Evolutionary conservation across 2,113 vertebrate genomes (phyloP).

Genomic region (Gallinago jamesoni): DNA sequence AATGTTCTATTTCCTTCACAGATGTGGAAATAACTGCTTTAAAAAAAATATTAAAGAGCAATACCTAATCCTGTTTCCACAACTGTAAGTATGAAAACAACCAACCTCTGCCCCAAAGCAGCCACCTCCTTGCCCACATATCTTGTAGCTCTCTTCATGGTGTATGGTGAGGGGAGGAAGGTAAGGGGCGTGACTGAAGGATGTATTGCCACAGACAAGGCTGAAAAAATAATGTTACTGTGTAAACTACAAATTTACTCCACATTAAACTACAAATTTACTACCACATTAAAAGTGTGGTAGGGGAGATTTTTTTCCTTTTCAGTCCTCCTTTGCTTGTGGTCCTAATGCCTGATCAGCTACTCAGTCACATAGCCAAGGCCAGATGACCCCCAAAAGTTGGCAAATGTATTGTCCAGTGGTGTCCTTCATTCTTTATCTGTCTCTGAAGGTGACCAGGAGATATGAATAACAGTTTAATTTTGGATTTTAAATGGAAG

Average conservation of each 20-base stretch:
- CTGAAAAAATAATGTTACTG: background rate
- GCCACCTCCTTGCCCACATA: background rate
- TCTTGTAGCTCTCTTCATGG: background rate
- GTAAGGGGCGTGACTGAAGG: background rate
- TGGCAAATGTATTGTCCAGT: background rate
- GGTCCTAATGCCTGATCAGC: background rate
- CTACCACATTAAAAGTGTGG: background rate
- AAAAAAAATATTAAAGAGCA: background rate
- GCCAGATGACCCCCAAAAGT: background rate
- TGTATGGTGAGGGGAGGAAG: background rate
- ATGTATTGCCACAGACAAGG: background rate
- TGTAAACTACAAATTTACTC: background rate
- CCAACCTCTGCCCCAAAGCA: background rate
- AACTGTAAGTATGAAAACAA: background rate
- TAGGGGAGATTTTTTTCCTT: background rate
- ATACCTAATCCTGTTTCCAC: background rate
- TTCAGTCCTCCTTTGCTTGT: background rate
- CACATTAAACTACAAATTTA: background rate
- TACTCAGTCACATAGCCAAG: background rate
- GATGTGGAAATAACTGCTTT: background rate
- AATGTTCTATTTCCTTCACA: background rate
- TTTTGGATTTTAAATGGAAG: conserved; percentile 42
- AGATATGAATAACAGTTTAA: conserved; percentile 21
- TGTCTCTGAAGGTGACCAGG: conserved; percentile 14
- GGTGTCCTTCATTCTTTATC: background rate